Conservation (phyloP, 2,797 vertebrate species). For the Channallabes apus region DNA sequence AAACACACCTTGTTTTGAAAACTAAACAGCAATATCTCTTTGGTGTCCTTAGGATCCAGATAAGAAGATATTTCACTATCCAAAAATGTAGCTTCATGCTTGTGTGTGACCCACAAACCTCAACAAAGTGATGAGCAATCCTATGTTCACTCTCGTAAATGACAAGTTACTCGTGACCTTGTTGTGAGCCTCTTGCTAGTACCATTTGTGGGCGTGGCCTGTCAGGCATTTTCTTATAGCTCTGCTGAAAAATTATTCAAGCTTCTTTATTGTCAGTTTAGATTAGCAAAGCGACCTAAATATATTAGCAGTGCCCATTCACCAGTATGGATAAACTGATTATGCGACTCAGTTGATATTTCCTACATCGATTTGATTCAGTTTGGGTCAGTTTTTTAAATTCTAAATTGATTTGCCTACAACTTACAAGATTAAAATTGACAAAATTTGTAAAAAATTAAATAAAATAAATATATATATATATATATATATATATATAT, state of each 20-base stretch:
- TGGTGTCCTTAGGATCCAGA: background rate
- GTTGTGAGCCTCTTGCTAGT: background rate
- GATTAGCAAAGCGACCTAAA: background rate
- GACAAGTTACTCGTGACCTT: background rate
- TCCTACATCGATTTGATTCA: no score
- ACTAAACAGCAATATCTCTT: background rate
- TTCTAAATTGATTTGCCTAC: no score
- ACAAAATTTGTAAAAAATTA: no score
- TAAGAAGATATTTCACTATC: background rate
- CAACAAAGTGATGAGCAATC: background rate
- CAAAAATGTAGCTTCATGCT: background rate
- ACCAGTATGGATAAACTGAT: background rate
- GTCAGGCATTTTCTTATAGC: background rate
- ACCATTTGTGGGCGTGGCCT: background rate
- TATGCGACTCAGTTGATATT: no score
- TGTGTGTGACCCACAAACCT: background rate
- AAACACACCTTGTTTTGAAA: background rate
- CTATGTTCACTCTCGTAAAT: background rate
- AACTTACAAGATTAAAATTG: no score
- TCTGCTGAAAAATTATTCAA: background rate
- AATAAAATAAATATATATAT: no score
- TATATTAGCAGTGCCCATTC: background rate
- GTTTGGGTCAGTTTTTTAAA: no score
- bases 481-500: no score
- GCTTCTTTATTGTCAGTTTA: background rate